Base-by-base conservation (phyloP, 2,797 vertebrate genomes). In the Spinibarbus caldwelli region DNA sequence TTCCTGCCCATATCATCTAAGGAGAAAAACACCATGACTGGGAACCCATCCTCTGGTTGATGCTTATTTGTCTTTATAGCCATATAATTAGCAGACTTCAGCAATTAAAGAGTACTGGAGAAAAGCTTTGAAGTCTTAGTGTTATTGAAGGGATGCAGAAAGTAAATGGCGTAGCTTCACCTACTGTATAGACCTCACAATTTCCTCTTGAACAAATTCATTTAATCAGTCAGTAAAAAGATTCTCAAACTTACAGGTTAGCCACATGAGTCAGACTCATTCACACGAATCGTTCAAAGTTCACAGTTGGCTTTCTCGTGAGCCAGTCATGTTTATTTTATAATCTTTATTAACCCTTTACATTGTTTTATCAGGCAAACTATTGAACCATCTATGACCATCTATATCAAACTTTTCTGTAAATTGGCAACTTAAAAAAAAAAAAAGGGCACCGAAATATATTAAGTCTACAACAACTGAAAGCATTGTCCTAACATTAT, bases 61-160 rank as follows among this genome's bases (percentile, higher is more conserved):
- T 82, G n/a, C 31, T 75, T 64, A 49, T 54, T 38, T 57, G 49
- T 62, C n/a, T 26, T 62, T 78, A 43, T 43, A 47, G 29, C 21
- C 29, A 59, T 19, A 73, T 82, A 64, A 72, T 31, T 64, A 73
- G 47, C 41, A 45, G 52, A 62, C 52, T 64, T 45, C 2, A 6
- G 29, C 47, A 5, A 11, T 73, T 59, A 36, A 67, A n/a, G 19
- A 19, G 41, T 47, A 47, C 21, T 62, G 43, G 38, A 34, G 41
- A 29, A 62, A 29, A 62, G 57, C 41, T 34, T 73, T 82, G 6
- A 52, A 45, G n/a, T 59, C 52, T 73, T 45, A 23, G 41, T 47
- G 41, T 47, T 66, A 47, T 66, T 66, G 9, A 47, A 66, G 19
- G 17, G 11, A 79, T 45, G 59, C 78, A 66, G 59, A 66, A 47